Conservation (phyloP, 2,113 vertebrate genomes). For the Nothocercus julius region DNA sequence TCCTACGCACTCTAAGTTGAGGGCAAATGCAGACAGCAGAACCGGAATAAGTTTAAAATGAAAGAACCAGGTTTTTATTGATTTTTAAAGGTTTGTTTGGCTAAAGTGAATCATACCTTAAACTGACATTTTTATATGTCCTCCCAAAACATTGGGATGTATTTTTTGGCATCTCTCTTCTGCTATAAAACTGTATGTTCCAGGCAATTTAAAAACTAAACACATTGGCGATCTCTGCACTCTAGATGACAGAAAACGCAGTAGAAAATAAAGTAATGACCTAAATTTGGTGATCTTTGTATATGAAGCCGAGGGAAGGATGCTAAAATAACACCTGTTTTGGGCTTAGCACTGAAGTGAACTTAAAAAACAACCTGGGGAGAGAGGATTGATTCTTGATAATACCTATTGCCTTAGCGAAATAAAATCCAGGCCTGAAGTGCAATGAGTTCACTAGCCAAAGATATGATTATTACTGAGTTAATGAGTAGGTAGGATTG, state of each 20-base stretch:
- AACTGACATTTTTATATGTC: background rate
- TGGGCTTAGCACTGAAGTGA: background rate
- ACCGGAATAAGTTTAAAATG: background rate
- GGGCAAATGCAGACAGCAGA: background rate
- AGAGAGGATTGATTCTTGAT: background rate
- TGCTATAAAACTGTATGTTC: background rate
- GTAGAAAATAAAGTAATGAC: background rate
- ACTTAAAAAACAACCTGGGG: background rate
- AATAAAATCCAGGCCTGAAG: background rate
- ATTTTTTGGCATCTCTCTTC: background rate
- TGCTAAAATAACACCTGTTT: background rate
- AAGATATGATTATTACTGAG: background rate
- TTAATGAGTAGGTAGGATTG: slow-evolving; percentile 14
- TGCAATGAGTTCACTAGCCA: background rate
- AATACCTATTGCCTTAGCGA: background rate
- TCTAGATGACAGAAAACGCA: background rate
- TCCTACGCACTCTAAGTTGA: background rate
- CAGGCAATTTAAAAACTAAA: background rate
- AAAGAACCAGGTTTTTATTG: background rate
- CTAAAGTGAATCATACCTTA: background rate
- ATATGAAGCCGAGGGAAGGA: background rate
- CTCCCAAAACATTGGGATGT: background rate
- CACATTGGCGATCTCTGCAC: background rate
- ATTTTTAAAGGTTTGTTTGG: background rate
- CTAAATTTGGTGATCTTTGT: background rate